Evolutionary conservation across 2,113 vertebrate genomes (phyloP), one percentile per base, ranked within the genome.

Genomic region (Microcebus tavaratra): DNA sequence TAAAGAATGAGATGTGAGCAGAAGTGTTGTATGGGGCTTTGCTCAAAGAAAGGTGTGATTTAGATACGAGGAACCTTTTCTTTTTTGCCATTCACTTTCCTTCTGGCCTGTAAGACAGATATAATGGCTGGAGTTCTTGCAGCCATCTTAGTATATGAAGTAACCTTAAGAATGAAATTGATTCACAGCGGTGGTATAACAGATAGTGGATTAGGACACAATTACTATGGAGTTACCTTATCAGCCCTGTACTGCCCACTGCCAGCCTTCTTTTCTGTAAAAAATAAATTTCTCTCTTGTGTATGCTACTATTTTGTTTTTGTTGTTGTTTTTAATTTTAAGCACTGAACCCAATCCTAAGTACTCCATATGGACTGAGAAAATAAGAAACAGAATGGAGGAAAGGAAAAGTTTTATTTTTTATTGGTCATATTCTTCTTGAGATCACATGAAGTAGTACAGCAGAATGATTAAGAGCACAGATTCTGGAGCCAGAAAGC

Each of bases 401-500:
- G 70, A 72, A 95, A 75, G 50, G 29, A 90, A 87, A 88, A 55
- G 14, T 53, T 48, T 93, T 65, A 67, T 59, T 91, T 80, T 96
- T 79, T 15, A 42, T 27, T 17, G 3, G 45, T 53, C 39, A 55
- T 53, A 83, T 36, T 93, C 29, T 81, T 88, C 42, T 42, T 76
- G 50, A 81, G 20, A 76, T 67, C 10, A 91, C 10, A 55, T 36
- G 50, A 59, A 78, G 9, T 36, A 88, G 12, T 23, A 73, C 8
- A 91, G 36, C 25, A 65, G 21, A 48, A 78, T 65, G 20, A 29
- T 86, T 57, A 61, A 48, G 8, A 90, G 4, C 85, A 76, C 1
- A 82, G 25, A 83, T 34, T 68, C n/a, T 42, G 34, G 36, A 81
- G 34, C 10, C 12, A 88, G 25, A 48, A 13, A 90, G 29, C 27